These are phyloP conservation scores for Sciurus vulgaris DNA, from an alignment of 2,797 vertebrate genomes.

Conservation along the genomic window DNA sequence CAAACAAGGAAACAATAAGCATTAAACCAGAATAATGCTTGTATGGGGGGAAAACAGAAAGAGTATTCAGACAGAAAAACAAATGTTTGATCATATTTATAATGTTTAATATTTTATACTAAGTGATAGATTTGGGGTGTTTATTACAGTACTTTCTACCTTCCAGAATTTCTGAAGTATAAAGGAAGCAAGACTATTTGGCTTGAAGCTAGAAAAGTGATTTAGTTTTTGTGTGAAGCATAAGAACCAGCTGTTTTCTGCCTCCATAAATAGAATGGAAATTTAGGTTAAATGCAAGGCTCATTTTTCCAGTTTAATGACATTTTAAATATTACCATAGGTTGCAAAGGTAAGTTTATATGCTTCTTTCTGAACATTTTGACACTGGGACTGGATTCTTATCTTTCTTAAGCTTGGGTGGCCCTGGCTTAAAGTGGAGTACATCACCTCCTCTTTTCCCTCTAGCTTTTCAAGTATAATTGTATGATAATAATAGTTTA, in stretches of 20 bases:
- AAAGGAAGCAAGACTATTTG: slow-evolving; percentile 40
- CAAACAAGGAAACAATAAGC: neutral
- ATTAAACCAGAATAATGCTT: slow-evolving; percentile 5
- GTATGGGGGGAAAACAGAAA: neutral
- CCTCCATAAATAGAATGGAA: slow-evolving; percentile 52
- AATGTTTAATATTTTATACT: slow-evolving; percentile 19
- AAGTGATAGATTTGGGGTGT: neutral
- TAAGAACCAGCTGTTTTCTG: slow-evolving; percentile 54
- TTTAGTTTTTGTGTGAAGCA: slow-evolving; percentile 53
- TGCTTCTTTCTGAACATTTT: slow-evolving; percentile 50
- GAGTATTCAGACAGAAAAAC: neutral
- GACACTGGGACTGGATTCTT: neutral
- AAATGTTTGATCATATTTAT: slow-evolving; percentile 12
- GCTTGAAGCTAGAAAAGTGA: slow-evolving; percentile 30
- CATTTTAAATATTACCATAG: slow-evolving; percentile 54
- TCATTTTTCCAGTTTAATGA: slow-evolving; percentile 40
- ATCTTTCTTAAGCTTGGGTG: slow-evolving; percentile 58
- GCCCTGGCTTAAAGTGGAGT: neutral
- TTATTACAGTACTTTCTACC: neutral
- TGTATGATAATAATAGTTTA: neutral
- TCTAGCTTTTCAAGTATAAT: slow-evolving; percentile 42
- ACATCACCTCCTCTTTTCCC: neutral
- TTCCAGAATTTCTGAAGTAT: slow-evolving; percentile 45
- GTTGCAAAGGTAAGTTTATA: neutral
- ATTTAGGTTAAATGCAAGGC: slow-evolving; percentile 50